phyloP scores from a whole-genome alignment of 2,888 invertebrate genomes.

The Heliconius sara region DNA sequence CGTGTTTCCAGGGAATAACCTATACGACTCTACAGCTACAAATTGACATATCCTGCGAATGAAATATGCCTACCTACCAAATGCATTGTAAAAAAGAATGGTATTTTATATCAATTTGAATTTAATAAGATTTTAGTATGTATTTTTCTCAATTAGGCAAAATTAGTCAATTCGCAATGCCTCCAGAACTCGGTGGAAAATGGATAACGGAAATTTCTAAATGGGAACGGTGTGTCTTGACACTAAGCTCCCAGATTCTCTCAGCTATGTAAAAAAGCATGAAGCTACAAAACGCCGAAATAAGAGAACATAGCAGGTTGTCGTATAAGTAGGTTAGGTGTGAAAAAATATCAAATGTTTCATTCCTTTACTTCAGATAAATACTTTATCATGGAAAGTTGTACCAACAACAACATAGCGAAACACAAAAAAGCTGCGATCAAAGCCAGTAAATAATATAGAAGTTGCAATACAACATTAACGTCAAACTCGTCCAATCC shows the following conservation, averaged over 20 bases:
- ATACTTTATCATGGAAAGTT: background rate
- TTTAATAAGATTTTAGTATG: background rate
- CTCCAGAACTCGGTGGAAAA: too few species aligned
- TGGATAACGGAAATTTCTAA: too few species aligned
- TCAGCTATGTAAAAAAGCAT: too few species aligned
- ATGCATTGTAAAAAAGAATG: too few species aligned
- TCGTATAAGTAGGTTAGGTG: background rate
- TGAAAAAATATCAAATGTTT: too few species aligned
- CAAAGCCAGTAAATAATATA: slow-evolving; percentile 14
- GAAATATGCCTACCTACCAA: too few species aligned
- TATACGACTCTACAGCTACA: slow-evolving; percentile 33
- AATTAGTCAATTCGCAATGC: too few species aligned
- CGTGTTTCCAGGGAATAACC: slow-evolving; percentile 39
- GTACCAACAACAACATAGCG: background rate
- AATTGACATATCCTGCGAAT: slow-evolving; percentile 18
- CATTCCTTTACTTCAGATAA: too few species aligned
- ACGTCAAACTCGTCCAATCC: slow-evolving; percentile 22
- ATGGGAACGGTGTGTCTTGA: too few species aligned
- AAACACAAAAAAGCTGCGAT: background rate
- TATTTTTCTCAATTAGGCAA: background rate
- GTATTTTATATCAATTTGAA: slow-evolving; percentile 2
- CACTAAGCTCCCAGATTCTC: too few species aligned
- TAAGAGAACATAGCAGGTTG: too few species aligned
- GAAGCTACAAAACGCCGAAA: too few species aligned
- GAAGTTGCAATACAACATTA: slow-evolving; percentile 17